These are phyloP conservation scores for Acanthurus leucopareius DNA, from an alignment of 2,797 vertebrate genomes.

Conservation along the genomic window DNA sequence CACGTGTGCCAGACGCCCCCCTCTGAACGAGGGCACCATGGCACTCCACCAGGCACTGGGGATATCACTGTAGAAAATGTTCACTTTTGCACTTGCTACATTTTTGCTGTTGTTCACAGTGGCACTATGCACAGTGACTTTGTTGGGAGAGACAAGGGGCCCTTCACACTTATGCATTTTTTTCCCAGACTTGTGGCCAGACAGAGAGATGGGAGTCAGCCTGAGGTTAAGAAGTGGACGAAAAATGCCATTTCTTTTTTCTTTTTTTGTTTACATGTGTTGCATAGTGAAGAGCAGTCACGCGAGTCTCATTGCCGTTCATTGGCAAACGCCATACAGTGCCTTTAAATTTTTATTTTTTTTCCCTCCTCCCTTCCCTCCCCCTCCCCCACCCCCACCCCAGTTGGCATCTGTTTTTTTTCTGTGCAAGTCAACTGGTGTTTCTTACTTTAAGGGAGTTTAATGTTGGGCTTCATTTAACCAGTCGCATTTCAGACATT, in stretches of 20 bases:
- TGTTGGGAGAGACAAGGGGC: slow-evolving; percentile 79
- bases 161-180: slow-evolving; percentile 87
- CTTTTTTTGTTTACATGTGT: slow-evolving; percentile 88
- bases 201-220: slow-evolving; percentile 85
- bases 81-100: slow-evolving; percentile 99
- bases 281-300: slow-evolving; percentile 93
- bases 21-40: slow-evolving; percentile 68
- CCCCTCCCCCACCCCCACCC: slow-evolving; percentile 80
- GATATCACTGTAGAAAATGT: slow-evolving; percentile 91
- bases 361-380: slow-evolving; percentile 63
- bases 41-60: slow-evolving; percentile 87
- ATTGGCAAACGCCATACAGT: slow-evolving; percentile 98
- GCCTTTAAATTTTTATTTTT: slow-evolving; percentile 96
- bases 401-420: slow-evolving; percentile 92
- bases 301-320: slow-evolving; percentile 94
- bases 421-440: slow-evolving; percentile 91
- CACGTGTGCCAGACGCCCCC: slow-evolving; percentile 82
- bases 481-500: slow-evolving; percentile 99
- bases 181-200: slow-evolving; percentile 90
- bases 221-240: slow-evolving; percentile 87
- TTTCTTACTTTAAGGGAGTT: slow-evolving; percentile 97
- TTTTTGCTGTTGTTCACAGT: slow-evolving; percentile 94
- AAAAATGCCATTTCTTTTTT: slow-evolving; percentile 83
- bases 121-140: slow-evolving; percentile 97
- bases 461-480: slow-evolving; percentile 98